phyloP scores from a whole-genome alignment of 2,888 invertebrate species.

The Geotrupes spiniger region DNA sequence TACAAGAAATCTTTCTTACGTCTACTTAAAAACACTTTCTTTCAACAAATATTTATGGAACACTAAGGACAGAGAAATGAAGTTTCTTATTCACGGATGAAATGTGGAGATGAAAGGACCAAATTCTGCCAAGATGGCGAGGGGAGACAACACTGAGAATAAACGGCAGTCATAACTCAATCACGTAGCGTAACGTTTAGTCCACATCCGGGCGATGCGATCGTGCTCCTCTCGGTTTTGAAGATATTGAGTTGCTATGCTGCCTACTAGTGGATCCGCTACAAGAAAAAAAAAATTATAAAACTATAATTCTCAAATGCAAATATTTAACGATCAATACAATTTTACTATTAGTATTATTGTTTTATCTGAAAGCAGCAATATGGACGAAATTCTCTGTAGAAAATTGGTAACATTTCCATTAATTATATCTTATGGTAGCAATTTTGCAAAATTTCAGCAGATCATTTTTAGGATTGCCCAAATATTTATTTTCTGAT shows the following conservation, averaged over 20 bases:
- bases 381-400: no score
- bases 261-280: slow-evolving; percentile 96
- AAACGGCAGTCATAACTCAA: slow-evolving; percentile 46
- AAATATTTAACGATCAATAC: no score
- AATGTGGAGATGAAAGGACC: slow-evolving; percentile 38
- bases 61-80: slow-evolving; percentile 26
- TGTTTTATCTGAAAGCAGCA: no score
- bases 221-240: slow-evolving; percentile 98
- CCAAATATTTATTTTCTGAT: no score
- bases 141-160: slow-evolving; percentile 44
- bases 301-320: no score
- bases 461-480: no score
- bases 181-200: slow-evolving; percentile 96
- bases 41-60: slow-evolving; percentile 25
- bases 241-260: slow-evolving; percentile 96
- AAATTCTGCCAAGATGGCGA: slow-evolving; percentile 45
- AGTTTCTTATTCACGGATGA: slow-evolving; percentile 25
- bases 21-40: slow-evolving; percentile 24
- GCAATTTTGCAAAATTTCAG: no score
- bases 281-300: slow-evolving; percentile 35
- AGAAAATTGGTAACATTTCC: no score
- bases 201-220: slow-evolving; percentile 97
- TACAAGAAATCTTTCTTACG: slow-evolving; percentile 24
- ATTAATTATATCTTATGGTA: no score
- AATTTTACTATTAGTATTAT: no score